A percentile compares a stretch with the other conserved stretches of the same genome.
phyloP scores from a whole-genome alignment of 2,888 invertebrate species.

The Diadegma fenestrale region DNA sequence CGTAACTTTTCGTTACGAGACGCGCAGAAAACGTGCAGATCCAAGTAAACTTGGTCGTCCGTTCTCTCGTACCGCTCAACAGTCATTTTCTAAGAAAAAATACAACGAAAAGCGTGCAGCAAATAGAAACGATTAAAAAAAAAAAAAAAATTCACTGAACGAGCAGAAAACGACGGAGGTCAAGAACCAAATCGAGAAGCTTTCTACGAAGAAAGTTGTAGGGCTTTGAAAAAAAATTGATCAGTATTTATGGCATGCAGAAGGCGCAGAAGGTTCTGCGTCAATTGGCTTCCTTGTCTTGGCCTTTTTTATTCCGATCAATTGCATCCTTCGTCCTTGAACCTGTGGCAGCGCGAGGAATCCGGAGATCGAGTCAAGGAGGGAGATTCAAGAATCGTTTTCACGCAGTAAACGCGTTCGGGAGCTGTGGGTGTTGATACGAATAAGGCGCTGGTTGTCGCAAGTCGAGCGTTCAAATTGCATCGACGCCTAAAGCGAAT shows the following conservation, averaged over 20 bases:
- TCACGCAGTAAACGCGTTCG: constrained; percentile 59
- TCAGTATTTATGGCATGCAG: not conserved
- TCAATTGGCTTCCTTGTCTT: constrained; percentile 26
- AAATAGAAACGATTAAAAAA: too few relatives aligned
- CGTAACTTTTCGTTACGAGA: constrained; percentile 41
- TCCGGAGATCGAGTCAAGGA: constrained; percentile 19
- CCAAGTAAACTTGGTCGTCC: constrained; percentile 40
- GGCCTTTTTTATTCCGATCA: constrained; percentile 6
- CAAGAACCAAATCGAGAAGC: too few relatives aligned
- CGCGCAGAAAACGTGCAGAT: constrained; percentile 32
- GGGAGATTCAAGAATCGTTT: constrained; percentile 61
- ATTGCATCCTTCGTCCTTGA: constrained; percentile 56
- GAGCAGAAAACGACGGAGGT: too few relatives aligned
- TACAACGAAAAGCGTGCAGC: too few relatives aligned
- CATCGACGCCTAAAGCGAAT: not conserved
- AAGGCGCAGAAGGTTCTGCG: too few relatives aligned
- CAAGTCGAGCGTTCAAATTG: constrained; percentile 46
- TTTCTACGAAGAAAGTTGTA: not conserved
- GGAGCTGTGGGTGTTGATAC: constrained; percentile 33
- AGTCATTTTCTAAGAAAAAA: constrained; percentile 42
- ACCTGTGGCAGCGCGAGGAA: constrained; percentile 49
- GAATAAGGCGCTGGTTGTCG: constrained; percentile 16
- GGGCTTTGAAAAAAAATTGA: not conserved
- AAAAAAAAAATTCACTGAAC: too few relatives aligned
- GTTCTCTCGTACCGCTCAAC: constrained; percentile 4